Base-by-base conservation (phyloP, 1,140 invertebrate genomes). In the Aphelenchoides besseyi region DNA sequence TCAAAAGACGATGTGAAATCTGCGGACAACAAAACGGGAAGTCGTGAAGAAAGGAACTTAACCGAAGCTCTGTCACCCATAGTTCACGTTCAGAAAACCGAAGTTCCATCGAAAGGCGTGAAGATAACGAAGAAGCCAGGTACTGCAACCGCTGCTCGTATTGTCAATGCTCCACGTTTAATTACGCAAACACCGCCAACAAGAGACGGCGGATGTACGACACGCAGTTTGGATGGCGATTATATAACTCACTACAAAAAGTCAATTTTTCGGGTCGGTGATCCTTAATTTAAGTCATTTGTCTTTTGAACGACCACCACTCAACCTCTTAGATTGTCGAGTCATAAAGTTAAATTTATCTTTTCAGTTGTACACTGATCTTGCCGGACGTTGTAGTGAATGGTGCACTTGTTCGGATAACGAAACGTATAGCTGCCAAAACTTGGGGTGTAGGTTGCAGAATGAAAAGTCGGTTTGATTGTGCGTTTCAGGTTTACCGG, bases 391-490 rank as follows among this genome's bases (percentile, higher is more conserved):
- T 36, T 83, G 82, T 62, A 82, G 82, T 2, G 72, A 74, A 8
- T 83, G 82, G 82, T 83, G 82, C 69, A 70, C 77, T 41, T 83
- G 82, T 48, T 35, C 54, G 18, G 35, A 33, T 5, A 76, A 79
- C 8, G 81, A 82, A n/a, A 32, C 64, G 5, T n/a, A 82, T 5
- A 18, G 41, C 2, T 83, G 82, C 66, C 69, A 79, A 35, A 26
- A 68, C 2, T 62, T 83, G 3, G 61, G 68, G 18, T 83, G 81
- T 73, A n/a, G n/a, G n/a, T n/a, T n/a, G n/a, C n/a, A n/a, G n/a
- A n/a, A n/a, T n/a, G n/a, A n/a, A n/a, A n/a, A n/a, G n/a, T n/a
- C n/a, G n/a, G n/a, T n/a, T n/a, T n/a, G n/a, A n/a, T n/a, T n/a
- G n/a, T n/a, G n/a, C n/a, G n/a, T n/a, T n/a, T n/a, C n/a, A n/a